Base-by-base conservation (phyloP, 2,888 invertebrate species). In the Blomia tropicalis region DNA sequence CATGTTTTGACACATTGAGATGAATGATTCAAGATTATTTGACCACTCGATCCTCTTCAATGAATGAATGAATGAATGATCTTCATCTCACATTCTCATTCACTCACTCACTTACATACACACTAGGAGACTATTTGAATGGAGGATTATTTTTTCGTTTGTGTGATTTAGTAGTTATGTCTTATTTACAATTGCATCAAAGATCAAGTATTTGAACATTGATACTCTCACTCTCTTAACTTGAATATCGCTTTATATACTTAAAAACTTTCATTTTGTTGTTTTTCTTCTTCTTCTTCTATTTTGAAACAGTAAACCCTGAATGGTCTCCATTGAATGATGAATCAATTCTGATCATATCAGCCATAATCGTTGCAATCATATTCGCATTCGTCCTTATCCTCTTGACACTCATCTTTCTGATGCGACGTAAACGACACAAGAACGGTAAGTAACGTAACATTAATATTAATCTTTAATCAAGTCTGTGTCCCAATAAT, bases 331-430 rank as follows among this genome's bases (percentile, higher is more conserved):
- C 27, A 47, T 29, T 43, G 32, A 43, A 51, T 43, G 63, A 58
- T 19, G 58, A 63, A 51, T 60, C 59, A 4, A 47, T 65, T n/a
- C 19, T 64, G 36, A 25, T 66, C 29, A 65, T 69, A 25, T 64
- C 67, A 25, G 64, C 66, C 23, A 65, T 68, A 17, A 65, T 67
- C n/a, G 65, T 65, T 31, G 63, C 67, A 32, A 66, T 69, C 36
- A 63, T 66, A 25, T 60, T 66, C 36, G 59, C 59, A 22, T 63
- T 65, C 47, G 53, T 65, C 32, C 36, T 65, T 25, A 63, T 65
- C 31, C 53, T 65, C 23, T 41, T 64, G 17, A 31, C 53, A 31
- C 30, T 65, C 30, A 59, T 65, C 30, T 65, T 43, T 43, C 19
- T 60, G 30, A 63, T 65, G 65, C 58, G 47, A 51, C 53, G 65